These are phyloP conservation scores for Urosaurus nigricauda DNA, from an alignment of 2,797 vertebrate species.

Conservation along the genomic window DNA sequence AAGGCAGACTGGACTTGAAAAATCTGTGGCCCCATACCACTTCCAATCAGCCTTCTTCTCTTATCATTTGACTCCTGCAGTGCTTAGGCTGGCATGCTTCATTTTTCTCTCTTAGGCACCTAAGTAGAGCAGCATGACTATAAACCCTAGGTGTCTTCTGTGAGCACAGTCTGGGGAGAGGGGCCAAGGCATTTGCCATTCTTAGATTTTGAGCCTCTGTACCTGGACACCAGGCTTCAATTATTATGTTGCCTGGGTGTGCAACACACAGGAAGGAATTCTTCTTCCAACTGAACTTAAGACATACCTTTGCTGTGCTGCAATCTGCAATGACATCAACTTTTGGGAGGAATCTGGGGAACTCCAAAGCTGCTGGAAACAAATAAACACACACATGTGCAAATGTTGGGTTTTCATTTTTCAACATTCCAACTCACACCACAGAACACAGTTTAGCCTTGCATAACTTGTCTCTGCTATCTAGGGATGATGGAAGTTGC, in stretches of 20 bases:
- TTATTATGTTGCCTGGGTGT: not conserved
- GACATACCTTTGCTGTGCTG: constrained; percentile 86
- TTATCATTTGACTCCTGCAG: not conserved
- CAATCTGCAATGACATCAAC: constrained; percentile 90
- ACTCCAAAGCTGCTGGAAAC: constrained; percentile 80
- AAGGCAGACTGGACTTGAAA: not conserved
- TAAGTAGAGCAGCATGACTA: not conserved
- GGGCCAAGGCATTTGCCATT: not conserved
- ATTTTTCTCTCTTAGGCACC: not conserved
- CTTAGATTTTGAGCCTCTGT: not conserved
- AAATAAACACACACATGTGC: not conserved
- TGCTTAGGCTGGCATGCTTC: not conserved
- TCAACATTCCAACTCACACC: not conserved
- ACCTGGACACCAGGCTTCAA: not conserved
- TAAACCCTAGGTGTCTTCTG: not conserved
- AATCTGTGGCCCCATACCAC: not conserved
- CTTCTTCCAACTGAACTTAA: not conserved
- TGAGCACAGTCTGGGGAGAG: not conserved
- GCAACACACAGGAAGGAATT: not conserved
- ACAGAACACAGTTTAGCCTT: not conserved
- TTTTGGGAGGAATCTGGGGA: constrained; percentile 81
- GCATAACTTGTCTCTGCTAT: too few relatives aligned
- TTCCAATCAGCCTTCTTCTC: not conserved
- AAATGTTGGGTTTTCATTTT: not conserved
- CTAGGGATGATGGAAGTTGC: not conserved